Evolutionary conservation across 2,888 invertebrate genomes (phyloP), one percentile per base, ranked within the genome.

Genomic region (Sminthurinus aureus): DNA sequence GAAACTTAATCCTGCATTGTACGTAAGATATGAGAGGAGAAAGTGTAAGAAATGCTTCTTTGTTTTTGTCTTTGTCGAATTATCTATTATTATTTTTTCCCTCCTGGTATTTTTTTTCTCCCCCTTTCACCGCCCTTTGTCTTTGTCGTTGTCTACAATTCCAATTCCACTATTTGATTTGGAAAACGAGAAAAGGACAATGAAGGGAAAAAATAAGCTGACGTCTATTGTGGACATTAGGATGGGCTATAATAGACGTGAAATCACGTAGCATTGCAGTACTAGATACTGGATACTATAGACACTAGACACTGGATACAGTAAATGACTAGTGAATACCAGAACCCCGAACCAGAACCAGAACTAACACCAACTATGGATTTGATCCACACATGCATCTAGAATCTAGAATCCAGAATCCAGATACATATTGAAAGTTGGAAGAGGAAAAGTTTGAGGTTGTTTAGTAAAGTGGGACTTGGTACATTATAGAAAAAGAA

Each of bases 171-270:
- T 3, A 15, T 15, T 58, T 11, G 58, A 15, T 15, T 58, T 11
- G 58, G 58, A 58, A 18, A 58, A 0, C 1, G 58, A 58, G 58
- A 58, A 18, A 58, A 18, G 58, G 58, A 58, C 58, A 58, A 58
- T 58, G 58, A 58, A 18, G 58, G n/a, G 20, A 69, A 22, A 69
- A 69, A 69, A 69, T 22, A 69, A 69, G 69, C 69, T 69, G 69
- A 69, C 69, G 69, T 69, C 69, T 69, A 69, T 69, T 15, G 69
- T 22, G 22, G 69, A 69, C 69, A 69, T 69, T 69, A 69, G 69
- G 20, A 22, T 11, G 22, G 69, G n/a, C 69, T 69, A 69, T 69
- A 22, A 22, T 69, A 69, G 69, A 69, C 11, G 69, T 69, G 22
- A 69, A 69, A 69, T 69, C 22, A 69, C 69, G 69, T 69, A 69